A percentile compares a stretch with the other conserved stretches of the same genome.
Conservation (phyloP, 2,113 vertebrate genomes). For the Poicephalus meyeri region DNA sequence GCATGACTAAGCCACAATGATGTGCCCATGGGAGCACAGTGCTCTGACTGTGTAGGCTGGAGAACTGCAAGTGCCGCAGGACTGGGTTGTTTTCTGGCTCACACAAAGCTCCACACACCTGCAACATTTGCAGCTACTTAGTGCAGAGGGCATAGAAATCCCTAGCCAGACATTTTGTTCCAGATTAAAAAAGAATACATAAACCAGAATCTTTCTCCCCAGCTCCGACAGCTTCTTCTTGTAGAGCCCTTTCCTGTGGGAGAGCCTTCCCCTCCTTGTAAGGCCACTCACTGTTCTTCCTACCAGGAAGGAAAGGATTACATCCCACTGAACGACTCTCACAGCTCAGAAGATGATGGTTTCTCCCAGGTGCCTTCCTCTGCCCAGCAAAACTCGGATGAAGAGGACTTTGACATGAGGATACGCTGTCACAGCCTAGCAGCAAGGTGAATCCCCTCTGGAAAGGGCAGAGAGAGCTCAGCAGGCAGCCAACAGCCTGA, state of each 20-base stretch:
- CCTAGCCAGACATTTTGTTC: background rate
- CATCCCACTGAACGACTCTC: constrained; percentile 82
- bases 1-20: background rate
- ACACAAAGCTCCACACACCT: background rate
- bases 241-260: background rate
- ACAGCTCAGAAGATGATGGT: constrained; percentile 91
- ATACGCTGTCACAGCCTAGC: constrained; percentile 84
- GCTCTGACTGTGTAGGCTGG: background rate
- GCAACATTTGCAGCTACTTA: background rate
- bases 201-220: background rate
- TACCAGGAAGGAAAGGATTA: constrained; percentile 86
- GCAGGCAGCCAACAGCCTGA: background rate
- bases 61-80: background rate
- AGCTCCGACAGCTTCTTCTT: background rate
- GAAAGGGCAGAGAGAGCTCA: background rate
- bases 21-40: background rate
- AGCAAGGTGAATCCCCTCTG: constrained; percentile 78
- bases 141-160: background rate
- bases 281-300: background rate
- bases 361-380: constrained; percentile 88
- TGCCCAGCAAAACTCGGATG: constrained; percentile 80
- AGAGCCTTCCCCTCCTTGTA: background rate
- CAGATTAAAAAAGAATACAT: background rate
- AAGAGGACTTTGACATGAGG: constrained; percentile 79
- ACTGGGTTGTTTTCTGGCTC: background rate